phyloP scores from a whole-genome alignment of 2,888 invertebrate species.

The Acronicta aceris region DNA sequence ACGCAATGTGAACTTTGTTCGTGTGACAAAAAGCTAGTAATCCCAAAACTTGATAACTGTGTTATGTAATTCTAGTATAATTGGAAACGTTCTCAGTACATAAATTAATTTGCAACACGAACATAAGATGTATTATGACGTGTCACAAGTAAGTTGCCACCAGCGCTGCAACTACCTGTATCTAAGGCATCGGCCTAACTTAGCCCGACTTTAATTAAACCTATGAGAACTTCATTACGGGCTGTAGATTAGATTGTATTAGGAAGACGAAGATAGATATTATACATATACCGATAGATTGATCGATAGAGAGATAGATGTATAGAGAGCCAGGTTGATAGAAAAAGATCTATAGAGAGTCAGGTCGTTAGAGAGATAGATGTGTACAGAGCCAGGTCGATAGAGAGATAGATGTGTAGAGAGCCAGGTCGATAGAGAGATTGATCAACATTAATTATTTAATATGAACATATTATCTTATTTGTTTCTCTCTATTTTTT shows the following conservation, averaged over 20 bases:
- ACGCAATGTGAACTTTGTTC: too few relatives aligned
- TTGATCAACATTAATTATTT: too few relatives aligned
- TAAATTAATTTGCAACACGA: background rate
- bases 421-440: too few relatives aligned
- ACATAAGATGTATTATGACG: conserved; percentile 17
- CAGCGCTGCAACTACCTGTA: conserved; percentile 19
- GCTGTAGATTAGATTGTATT: background rate
- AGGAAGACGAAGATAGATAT: background rate
- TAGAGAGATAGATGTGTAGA: background rate
- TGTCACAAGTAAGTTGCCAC: conserved; percentile 15
- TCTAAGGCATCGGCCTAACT: conserved; percentile 38
- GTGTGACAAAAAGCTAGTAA: too few relatives aligned
- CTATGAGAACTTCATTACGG: conserved; percentile 24
- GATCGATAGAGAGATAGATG: background rate
- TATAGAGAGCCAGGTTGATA: too few relatives aligned
- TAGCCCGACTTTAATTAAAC: conserved; percentile 35
- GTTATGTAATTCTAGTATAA: background rate
- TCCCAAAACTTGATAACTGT: too few relatives aligned
- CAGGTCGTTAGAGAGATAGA: background rate
- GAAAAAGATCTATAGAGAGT: too few relatives aligned
- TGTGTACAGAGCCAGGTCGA: too few relatives aligned
- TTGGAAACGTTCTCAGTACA: background rate
- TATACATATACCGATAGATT: background rate
- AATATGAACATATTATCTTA: too few relatives aligned
- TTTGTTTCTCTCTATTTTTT: too few relatives aligned